These are phyloP conservation scores for Drosophila trapezifrons DNA, from an alignment of 1,140 invertebrate genomes.

Conservation along the genomic window DNA sequence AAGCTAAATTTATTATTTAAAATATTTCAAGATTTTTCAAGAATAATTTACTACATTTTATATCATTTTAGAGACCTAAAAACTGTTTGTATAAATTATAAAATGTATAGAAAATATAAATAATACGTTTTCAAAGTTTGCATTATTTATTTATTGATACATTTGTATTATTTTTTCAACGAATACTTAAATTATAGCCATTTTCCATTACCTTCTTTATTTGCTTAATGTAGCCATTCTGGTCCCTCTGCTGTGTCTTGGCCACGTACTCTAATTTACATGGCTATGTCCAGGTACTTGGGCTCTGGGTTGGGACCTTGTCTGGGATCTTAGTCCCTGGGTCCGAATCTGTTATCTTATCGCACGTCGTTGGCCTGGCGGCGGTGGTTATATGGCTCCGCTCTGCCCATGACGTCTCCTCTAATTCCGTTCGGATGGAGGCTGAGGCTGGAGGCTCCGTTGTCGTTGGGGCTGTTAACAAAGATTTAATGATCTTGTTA, in stretches of 20 bases:
- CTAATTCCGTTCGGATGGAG: conserved; percentile 35
- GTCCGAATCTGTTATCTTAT: conserved; percentile 57
- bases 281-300: conserved; percentile 25
- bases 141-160: too few relatives aligned
- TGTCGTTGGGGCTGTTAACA: conserved; percentile 57
- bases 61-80: too few relatives aligned
- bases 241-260: conserved; percentile 5
- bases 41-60: too few relatives aligned
- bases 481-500: conserved; percentile 82
- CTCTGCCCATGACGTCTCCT: conserved; percentile 40
- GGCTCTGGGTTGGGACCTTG: conserved; percentile 10
- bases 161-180: too few relatives aligned
- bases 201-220: background rate
- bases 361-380: conserved; percentile 32
- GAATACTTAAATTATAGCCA: background rate
- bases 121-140: too few relatives aligned
- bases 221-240: background rate
- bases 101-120: too few relatives aligned
- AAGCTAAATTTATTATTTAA: background rate
- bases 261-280: conserved; percentile 58
- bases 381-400: conserved; percentile 16
- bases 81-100: too few relatives aligned
- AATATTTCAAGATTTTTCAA: too few relatives aligned
- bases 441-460: conserved; percentile 2
- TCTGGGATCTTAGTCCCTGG: conserved; percentile 20